A percentile compares a stretch with the other conserved stretches of the same genome.
Evolutionary conservation across 2,888 invertebrate species (phyloP).

Genomic region (Luperina nickerlii): DNA sequence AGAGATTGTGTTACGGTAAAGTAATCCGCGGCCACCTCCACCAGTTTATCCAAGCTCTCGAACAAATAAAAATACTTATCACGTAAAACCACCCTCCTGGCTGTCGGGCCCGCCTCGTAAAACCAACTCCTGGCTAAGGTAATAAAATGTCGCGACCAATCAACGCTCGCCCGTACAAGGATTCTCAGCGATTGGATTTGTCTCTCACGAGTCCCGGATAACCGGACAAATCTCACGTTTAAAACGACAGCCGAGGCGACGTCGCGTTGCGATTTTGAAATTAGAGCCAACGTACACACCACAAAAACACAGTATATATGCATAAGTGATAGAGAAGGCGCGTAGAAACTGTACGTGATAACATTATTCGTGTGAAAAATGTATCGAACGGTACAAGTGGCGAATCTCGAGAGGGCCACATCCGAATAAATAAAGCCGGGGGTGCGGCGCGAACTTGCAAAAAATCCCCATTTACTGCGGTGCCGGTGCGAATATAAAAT

Average conservation of each 20-base stretch:
- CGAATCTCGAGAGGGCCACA: conserved; percentile 81
- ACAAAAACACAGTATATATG: conserved; percentile 65
- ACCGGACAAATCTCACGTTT: conserved; percentile 66
- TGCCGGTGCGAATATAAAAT: conserved; percentile 86
- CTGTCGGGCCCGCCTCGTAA: conserved; percentile 66
- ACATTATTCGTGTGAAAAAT: conserved; percentile 86
- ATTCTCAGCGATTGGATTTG: conserved; percentile 73
- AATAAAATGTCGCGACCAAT: conserved; percentile 79
- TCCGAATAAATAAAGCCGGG: conserved; percentile 81
- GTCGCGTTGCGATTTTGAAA: conserved; percentile 57
- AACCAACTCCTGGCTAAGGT: conserved; percentile 70
- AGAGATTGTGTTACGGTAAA: conserved; percentile 79
- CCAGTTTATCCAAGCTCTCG: conserved; percentile 76
- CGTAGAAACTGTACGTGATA: conserved; percentile 79
- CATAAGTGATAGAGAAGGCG: conserved; percentile 72
- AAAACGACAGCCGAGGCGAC: conserved; percentile 40
- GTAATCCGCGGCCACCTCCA: conserved; percentile 71
- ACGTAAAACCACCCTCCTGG: conserved; percentile 76
- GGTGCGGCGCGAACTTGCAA: conserved; percentile 79
- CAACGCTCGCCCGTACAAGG: conserved; percentile 70
- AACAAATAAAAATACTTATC: conserved; percentile 86
- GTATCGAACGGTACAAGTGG: conserved; percentile 85
- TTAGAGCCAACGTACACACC: conserved; percentile 62
- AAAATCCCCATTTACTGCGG: conserved; percentile 80
- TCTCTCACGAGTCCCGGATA: conserved; percentile 64